Evolutionary conservation across 2,888 invertebrate genomes (phyloP).

Genomic region (Lasioglossum lativentre): DNA sequence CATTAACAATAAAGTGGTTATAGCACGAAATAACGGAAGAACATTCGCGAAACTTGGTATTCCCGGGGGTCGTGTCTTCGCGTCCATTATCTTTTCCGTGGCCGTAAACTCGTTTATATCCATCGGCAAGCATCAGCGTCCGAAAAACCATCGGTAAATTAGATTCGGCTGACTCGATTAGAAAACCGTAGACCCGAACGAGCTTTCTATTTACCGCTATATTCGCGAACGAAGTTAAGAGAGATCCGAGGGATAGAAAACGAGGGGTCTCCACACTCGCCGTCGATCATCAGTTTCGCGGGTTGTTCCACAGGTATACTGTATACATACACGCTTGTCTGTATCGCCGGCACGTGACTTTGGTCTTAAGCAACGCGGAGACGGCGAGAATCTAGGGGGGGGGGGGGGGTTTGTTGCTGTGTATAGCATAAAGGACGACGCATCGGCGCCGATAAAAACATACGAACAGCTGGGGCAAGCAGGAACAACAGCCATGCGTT

Average conservation of each 20-base stretch:
- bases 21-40: background rate
- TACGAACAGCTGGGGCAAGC: conserved; percentile 21
- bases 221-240: conserved; percentile 31
- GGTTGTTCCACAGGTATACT: background rate
- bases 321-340: conserved; percentile 24
- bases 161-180: conserved; percentile 24
- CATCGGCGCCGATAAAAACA: conserved; percentile 56
- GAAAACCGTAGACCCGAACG: background rate
- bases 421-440: conserved; percentile 48
- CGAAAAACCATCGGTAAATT: background rate
- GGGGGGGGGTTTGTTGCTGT: background rate
- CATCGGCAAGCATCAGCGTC: conserved; percentile 1
- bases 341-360: conserved; percentile 58
- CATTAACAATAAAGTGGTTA: background rate
- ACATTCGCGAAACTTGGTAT: background rate
- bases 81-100: conserved; percentile 1
- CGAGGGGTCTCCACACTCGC: conserved; percentile 7
- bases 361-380: conserved; percentile 35
- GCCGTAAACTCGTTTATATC: background rate
- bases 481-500: conserved; percentile 33
- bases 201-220: conserved; percentile 13
- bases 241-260: conserved; percentile 27
- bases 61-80: background rate
- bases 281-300: conserved; percentile 47
- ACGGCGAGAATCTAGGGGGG: background rate